phyloP scores from a whole-genome alignment of 2,797 vertebrate species.

The Acanthiza pusilla region DNA sequence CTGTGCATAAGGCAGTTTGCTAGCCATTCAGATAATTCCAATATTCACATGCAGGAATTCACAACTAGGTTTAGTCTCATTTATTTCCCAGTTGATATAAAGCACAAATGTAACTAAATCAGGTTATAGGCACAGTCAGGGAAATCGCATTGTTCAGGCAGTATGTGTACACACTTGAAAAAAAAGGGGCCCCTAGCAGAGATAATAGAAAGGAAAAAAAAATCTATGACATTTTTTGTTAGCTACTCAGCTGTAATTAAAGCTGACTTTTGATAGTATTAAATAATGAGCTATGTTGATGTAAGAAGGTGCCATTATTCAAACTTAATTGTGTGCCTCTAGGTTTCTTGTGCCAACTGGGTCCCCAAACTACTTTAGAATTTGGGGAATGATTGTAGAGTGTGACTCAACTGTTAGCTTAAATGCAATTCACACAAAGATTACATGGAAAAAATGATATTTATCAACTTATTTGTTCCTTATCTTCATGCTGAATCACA shows the following conservation, averaged over 20 bases:
- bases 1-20: background rate
- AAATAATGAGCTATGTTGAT: constrained; percentile 4
- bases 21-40: background rate
- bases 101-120: background rate
- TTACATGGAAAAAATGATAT: background rate
- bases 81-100: background rate
- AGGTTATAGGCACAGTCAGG: background rate
- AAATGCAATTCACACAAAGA: background rate
- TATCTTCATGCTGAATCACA: background rate
- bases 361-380: background rate
- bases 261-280: background rate
- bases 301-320: constrained; percentile 9
- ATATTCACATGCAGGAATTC: background rate
- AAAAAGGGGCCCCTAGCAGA: background rate
- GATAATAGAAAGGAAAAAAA: background rate
- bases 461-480: background rate
- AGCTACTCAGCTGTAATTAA: background rate
- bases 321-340: background rate
- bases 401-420: background rate
- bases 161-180: background rate
- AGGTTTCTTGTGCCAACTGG: background rate
- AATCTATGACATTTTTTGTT: background rate
- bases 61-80: background rate
- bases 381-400: background rate
- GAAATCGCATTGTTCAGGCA: background rate